Base-by-base conservation (phyloP, 2,113 vertebrate genomes). In the Zosterops lateralis region DNA sequence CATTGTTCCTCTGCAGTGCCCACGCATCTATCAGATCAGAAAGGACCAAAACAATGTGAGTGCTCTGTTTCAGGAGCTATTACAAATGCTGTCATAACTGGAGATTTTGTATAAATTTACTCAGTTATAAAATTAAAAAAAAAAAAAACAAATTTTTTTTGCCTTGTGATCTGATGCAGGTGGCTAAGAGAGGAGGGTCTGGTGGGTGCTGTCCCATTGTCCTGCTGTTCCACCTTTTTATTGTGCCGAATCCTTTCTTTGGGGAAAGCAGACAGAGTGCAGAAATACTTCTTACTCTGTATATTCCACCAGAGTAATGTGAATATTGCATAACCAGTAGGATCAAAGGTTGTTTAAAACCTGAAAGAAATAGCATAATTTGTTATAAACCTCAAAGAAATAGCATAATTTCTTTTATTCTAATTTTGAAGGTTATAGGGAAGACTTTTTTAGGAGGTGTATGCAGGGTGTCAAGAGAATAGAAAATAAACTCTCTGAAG, bases 401-500 rank as follows among this genome's bases (percentile, higher is more conserved):
- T 32, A 64, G 29, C 56, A 47, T 66, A 48, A 75, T 57, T 73
- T n/a, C 47, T 87, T 72, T 53, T 67, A 38, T 61, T 60, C 77
- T 53, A 54, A 80, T 71, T 58, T 85, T 73, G 62, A 70, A 66
- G 36, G 18, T 72, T 68, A 38, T 31, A 77, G 34, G 16, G 44
- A 91, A 82, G 54, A 38, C 4, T 61, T 89, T 91, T 90, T 76
- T 18, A 3, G 3, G 9, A 28, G 1, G 7, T 12, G 3, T 71
- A 17, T 89, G 51, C 16, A 81, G 40, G 16, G 16, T 82, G 28
- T 85, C 48, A 50, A 83, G 68, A 84, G 84, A 89, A 68, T 36
- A 89, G 86, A 78, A 95, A 91, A 89, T 76, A 9, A 95, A 77
- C 6, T 90, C 28, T 44, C 32, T 71, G 66, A 90, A 82, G 60